Evolutionary conservation across 1,140 invertebrate genomes (phyloP), one percentile per base, ranked within the genome.

Genomic region (Pogonus chalceus): DNA sequence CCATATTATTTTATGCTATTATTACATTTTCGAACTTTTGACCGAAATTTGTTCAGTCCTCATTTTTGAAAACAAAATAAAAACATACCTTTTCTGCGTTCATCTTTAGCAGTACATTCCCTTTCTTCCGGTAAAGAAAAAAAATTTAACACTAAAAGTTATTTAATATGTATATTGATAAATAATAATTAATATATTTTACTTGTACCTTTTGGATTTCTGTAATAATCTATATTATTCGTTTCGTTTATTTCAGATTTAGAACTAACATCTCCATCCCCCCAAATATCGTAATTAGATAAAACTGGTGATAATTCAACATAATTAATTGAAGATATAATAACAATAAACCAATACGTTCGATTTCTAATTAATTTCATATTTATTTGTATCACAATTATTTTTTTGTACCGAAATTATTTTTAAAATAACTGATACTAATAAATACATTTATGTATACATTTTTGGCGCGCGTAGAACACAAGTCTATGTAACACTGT

Each of bases 91-190:
- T 66, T 62, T 23, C 84, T 77, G 21, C 85, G 76, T 37, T 81
- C 80, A 62, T 85, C 84, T 50, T 79, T 69, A 0, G 85, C 81
- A 57, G 79, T 66, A 60, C 87, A 89, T 65, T 90, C 87, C 26
- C 83, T 79, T 66, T 85, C 85, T 1, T 85, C 83, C 1, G 86
- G 84, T 16, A 87, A 80, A 0, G 87, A 84, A 65, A 89, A 88
- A 63, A 89, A 85, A 64, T 85, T 86, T 48, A 88, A 72, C 51
- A 87, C 84, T 82, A 66, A 35, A 75, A 79, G 55, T 53, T 62
- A n/a, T n/a, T n/a, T n/a, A 58, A 64, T 58, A 60, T 57, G 47
- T 23, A 18, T 39, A 31, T 53, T 16, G 23, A 46, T 10, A 46
- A 46, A 49, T 49, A 49, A 49, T 10, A 49, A 49, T 16, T 4